Percentiles rank a stretch among this genome's conserved stretches.
Evolutionary conservation across 2,888 invertebrate genomes (phyloP).

Genomic region (Argyra leucocephala): DNA sequence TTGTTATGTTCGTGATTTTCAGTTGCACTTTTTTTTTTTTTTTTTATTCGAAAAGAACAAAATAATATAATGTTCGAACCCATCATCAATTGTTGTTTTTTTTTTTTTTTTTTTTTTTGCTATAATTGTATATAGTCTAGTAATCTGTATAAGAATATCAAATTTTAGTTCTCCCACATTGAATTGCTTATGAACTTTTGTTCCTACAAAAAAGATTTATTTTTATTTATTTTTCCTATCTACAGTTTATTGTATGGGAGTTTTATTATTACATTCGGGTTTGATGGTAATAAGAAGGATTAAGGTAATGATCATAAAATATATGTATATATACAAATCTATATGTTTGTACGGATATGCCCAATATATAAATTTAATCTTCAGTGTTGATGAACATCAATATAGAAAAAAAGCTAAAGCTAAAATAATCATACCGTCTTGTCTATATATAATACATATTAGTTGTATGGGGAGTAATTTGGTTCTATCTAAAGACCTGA

Average conservation of each 20-base stretch:
- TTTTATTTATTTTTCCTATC: neutral
- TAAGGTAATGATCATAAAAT: neutral
- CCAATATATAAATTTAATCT: too few relatives aligned
- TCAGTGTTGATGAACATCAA: too few relatives aligned
- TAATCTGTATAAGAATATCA: neutral
- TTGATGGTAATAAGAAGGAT: conserved; percentile 1
- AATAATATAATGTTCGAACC: neutral
- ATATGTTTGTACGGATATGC: too few relatives aligned
- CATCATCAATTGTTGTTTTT: too few relatives aligned
- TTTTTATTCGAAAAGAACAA: too few relatives aligned
- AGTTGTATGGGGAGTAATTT: too few relatives aligned
- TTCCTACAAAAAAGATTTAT: neutral
- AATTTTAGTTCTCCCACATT: neutral
- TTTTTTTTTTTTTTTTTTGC: neutral
- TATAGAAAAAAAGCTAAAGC: too few relatives aligned
- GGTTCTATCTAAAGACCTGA: too few relatives aligned
- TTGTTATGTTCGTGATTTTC: neutral
- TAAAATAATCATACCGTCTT: too few relatives aligned
- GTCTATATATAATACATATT: too few relatives aligned
- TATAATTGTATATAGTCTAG: neutral
- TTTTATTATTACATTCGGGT: neutral
- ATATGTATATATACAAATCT: too few relatives aligned
- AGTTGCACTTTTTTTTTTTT: neutral
- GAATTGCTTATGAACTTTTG: neutral
- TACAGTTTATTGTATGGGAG: neutral